Evolutionary conservation across 2,797 vertebrate species (phyloP), one percentile per base, ranked within the genome.

Genomic region (Labroides dimidiatus): DNA sequence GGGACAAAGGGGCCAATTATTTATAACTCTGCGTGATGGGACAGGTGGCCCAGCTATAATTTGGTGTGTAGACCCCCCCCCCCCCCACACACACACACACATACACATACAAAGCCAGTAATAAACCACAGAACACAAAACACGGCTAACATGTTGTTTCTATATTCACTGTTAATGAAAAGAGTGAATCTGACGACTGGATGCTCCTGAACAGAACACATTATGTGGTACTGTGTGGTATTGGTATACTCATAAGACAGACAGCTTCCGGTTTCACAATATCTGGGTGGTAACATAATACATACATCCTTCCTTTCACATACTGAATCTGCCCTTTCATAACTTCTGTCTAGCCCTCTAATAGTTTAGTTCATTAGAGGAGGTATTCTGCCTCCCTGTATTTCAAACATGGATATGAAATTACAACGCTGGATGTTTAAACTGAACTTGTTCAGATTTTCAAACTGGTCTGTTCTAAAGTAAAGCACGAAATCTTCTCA

Each of bases 1-100:
- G 84, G 87, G 84, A 78, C 82, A 91, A 83, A 90, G 87, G 47
- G 85, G 84, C 61, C 84, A 92, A 84, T 91, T 93, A 92, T 93
- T 93, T 92, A 90, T 92, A 92, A 87, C 86, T 66, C 53, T 52
- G 67, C 21, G 44, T 48, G 47, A 78, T 43, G 62, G 64, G 61
- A 60, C 72, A 76, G 71, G 55, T 9, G 51, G 74, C 77, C 77
- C 78, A 66, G 64, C 64, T 19, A 42, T 83, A 69, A 82, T 81
- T 80, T 68, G 77, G 58, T 70, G 55, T 76, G 77, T 60, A 62
- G 53, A 50, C 21, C 75, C 65, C 42, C 71, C 48, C 52, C 57
- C 48, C 51, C 39, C 43, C 66, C 24, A 47, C 44, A 48, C 45
- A 50, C 48, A 24, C 23, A 50, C 21, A 77, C 65, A 45, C 71